Percentiles rank a stretch among this genome's conserved stretches.
phyloP scores from a whole-genome alignment of 2,888 invertebrate genomes.

The Theretra japonica region DNA sequence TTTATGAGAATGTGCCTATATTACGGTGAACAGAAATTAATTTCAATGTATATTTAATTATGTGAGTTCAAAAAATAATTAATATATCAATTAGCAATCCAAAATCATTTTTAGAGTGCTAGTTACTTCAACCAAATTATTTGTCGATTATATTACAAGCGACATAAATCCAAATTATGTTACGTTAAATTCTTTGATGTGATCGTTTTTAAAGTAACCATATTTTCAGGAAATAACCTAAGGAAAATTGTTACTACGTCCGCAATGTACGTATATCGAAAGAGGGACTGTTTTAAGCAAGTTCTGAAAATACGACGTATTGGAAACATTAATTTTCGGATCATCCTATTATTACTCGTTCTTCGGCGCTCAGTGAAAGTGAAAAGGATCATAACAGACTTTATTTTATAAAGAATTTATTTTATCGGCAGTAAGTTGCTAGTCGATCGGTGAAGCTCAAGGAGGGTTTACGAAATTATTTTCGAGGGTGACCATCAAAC shows the following conservation, averaged over 20 bases:
- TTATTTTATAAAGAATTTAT: slow-evolving; percentile 77
- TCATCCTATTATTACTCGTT: slow-evolving; percentile 74
- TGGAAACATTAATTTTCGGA: slow-evolving; percentile 73
- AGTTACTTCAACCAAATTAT: too few species aligned
- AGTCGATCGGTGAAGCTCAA: slow-evolving; percentile 66
- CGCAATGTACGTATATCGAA: slow-evolving; percentile 31
- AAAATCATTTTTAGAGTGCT: too few species aligned
- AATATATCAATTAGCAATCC: too few species aligned
- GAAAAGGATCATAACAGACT: slow-evolving; percentile 78
- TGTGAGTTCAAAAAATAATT: too few species aligned
- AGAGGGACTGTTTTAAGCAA: slow-evolving; percentile 48
- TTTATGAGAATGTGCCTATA: too few species aligned
- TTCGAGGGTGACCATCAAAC: slow-evolving; percentile 78
- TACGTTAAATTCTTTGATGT: too few species aligned
- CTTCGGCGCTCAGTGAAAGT: slow-evolving; percentile 67
- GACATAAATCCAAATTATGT: too few species aligned
- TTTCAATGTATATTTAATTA: too few species aligned
- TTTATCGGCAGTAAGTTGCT: slow-evolving; percentile 72
- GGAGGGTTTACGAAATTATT: slow-evolving; percentile 76
- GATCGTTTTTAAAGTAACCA: too few species aligned
- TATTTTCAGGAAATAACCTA: neutral
- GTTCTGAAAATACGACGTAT: slow-evolving; percentile 69
- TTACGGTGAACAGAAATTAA: too few species aligned
- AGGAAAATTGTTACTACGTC: neutral
- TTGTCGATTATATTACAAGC: too few species aligned